phyloP scores from a whole-genome alignment of 2,797 vertebrate genomes.

The Gymnoscopelus braueri region DNA sequence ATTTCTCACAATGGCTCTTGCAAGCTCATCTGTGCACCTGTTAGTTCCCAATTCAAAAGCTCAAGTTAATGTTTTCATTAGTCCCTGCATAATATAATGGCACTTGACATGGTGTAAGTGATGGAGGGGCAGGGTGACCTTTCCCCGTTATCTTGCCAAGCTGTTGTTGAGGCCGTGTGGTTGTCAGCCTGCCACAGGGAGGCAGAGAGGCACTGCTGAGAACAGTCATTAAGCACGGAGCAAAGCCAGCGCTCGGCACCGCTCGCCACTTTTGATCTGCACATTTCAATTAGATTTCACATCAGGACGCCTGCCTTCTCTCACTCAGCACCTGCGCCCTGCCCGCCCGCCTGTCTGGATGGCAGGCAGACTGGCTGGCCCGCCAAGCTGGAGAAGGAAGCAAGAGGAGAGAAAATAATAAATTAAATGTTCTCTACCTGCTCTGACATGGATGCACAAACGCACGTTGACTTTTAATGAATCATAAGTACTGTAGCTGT shows the following conservation, averaged over 20 bases:
- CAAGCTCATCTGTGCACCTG: conserved; percentile 60
- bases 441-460: conserved; percentile 41
- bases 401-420: conserved; percentile 14
- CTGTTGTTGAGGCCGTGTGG: conserved; percentile 67
- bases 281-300: conserved; percentile 86
- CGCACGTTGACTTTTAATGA: conserved; percentile 21
- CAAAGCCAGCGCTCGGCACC: conserved; percentile 71
- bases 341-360: conserved; percentile 47
- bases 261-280: conserved; percentile 81
- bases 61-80: conserved; percentile 73
- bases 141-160: conserved; percentile 71
- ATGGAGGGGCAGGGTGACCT: conserved; percentile 80
- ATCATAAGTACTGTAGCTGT: conserved; percentile 23
- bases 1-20: not conserved
- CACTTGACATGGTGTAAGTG: conserved; percentile 75
- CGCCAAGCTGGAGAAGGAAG: conserved; percentile 19
- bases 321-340: conserved; percentile 78
- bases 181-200: conserved; percentile 69
- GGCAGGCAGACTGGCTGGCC: conserved; percentile 21
- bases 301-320: conserved; percentile 80
- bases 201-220: conserved; percentile 67
- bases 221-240: conserved; percentile 78
- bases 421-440: conserved; percentile 19
- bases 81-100: conserved; percentile 54
- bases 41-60: conserved; percentile 65